Evolutionary conservation across 2,113 vertebrate genomes (phyloP), one percentile per base, ranked within the genome.

Genomic region (Emydura subglobosa): DNA sequence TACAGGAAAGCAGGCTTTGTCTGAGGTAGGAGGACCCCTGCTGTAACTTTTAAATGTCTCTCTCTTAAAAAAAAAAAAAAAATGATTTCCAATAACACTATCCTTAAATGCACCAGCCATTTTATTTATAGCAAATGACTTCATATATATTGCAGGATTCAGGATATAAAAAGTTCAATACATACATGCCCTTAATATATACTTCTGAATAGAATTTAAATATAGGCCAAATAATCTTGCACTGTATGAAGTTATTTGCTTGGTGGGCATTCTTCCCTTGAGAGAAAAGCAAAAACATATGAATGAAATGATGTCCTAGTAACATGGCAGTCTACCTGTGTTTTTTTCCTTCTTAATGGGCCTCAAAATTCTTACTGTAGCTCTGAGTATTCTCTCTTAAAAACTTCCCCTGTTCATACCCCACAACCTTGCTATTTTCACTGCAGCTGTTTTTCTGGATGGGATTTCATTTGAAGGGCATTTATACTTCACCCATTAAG

Each of bases 281-380:
- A 78, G 82, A 65, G 82, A 86, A 50, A 54, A 86, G 27, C 7
- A 89, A 82, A 84, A 44, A 49, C 16, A 11, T 53, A 8, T 12
- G 29, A 42, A 6, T 42, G 14, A 79, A 49, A 21, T 81, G 0
- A 74, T 55, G 6, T 87, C 27, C 12, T 1, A 7, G 6, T 34
- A 76, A 92, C 2, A 85, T 61, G 39, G 10, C 9, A 94, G 5
- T 50, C 34, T 74, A 8, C 10, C 14, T n/a, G 0, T 0, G 29
- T 59, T 61, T 79, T 6, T 6, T 87, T 80, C 13, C 57, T 74
- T 24, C 22, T 44, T 22, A 57, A 7, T 0, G 34, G 19, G 49
- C 2, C 39, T 72, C 80, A 51, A 1, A 53, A 3, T 31, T 72
- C 94, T 91, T 79, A 11, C 6, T 54, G 12, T 65, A 47, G 11